Percentiles rank a stretch among this genome's conserved stretches.
These are phyloP conservation scores for Cynopterus brachyotis DNA, from an alignment of 2,113 vertebrate species.

Conservation along the genomic window DNA sequence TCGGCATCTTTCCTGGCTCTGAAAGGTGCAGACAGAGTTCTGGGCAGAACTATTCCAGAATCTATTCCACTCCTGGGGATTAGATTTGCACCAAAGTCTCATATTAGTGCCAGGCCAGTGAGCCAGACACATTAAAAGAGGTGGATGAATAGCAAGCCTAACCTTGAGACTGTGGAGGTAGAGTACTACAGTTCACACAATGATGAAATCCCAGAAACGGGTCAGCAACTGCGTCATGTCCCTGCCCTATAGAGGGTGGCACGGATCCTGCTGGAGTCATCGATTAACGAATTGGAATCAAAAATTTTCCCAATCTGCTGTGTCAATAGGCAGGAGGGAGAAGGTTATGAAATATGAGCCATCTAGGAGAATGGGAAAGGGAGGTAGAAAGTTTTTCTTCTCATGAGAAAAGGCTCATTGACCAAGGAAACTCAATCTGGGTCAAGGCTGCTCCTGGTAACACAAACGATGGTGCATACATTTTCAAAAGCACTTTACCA, in stretches of 20 bases:
- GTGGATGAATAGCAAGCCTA: background rate
- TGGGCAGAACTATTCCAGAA: background rate
- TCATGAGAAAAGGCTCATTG: background rate
- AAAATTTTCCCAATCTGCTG: background rate
- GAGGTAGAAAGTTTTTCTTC: background rate
- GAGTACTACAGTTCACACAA: rapidly evolving
- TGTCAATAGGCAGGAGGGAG: background rate
- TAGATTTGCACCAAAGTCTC: background rate
- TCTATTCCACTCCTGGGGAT: background rate
- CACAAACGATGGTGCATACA: background rate
- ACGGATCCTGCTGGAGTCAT: background rate
- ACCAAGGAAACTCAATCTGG: background rate
- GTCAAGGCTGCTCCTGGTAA: background rate
- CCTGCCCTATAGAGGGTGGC: background rate
- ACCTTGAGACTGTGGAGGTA: background rate
- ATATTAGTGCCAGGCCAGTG: background rate
- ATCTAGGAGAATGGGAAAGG: background rate
- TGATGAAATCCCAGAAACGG: background rate
- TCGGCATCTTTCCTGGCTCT: background rate
- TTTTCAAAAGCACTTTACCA: background rate
- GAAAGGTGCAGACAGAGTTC: background rate
- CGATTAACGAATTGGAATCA: background rate
- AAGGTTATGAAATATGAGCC: background rate
- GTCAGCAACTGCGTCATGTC: background rate
- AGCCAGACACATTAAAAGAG: background rate